These are phyloP conservation scores for Eira barbara DNA, from an alignment of 2,113 vertebrate species.

Conservation along the genomic window DNA sequence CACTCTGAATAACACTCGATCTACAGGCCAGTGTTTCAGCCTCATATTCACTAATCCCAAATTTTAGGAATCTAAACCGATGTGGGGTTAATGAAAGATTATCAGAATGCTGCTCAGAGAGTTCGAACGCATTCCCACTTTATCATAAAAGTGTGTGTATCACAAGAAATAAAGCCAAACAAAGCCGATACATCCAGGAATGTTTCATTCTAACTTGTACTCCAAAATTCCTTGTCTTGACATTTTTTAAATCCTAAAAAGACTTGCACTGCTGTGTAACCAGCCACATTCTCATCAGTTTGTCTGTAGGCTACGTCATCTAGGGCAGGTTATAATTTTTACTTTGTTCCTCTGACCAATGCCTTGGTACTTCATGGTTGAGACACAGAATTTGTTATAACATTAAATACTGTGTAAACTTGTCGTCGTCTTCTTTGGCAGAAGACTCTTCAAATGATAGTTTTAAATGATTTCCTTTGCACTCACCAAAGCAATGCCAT, in stretches of 20 bases:
- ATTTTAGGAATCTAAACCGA: neutral
- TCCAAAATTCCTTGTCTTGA: neutral
- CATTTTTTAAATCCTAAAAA: conserved; percentile 24
- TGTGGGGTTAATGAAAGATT: neutral
- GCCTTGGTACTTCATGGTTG: neutral
- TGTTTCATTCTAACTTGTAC: neutral
- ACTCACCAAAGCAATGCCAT: neutral
- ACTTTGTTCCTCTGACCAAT: neutral
- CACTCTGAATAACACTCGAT: neutral
- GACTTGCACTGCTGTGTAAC: neutral
- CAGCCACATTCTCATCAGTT: neutral
- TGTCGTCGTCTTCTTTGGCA: neutral
- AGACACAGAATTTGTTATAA: conserved; percentile 13
- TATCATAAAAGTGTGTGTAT: neutral
- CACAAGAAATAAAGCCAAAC: neutral
- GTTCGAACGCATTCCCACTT: neutral
- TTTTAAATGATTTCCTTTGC: conserved; percentile 53
- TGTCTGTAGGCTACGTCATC: neutral
- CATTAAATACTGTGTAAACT: neutral
- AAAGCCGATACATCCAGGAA: neutral
- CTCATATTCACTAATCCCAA: neutral
- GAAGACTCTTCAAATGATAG: conserved; percentile 28
- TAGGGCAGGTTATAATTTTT: conserved; percentile 13
- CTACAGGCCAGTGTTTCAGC: neutral
- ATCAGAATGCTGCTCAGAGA: neutral